These are phyloP conservation scores for Hirudo medicinalis DNA, from an alignment of 1,140 invertebrate genomes.

Conservation along the genomic window DNA sequence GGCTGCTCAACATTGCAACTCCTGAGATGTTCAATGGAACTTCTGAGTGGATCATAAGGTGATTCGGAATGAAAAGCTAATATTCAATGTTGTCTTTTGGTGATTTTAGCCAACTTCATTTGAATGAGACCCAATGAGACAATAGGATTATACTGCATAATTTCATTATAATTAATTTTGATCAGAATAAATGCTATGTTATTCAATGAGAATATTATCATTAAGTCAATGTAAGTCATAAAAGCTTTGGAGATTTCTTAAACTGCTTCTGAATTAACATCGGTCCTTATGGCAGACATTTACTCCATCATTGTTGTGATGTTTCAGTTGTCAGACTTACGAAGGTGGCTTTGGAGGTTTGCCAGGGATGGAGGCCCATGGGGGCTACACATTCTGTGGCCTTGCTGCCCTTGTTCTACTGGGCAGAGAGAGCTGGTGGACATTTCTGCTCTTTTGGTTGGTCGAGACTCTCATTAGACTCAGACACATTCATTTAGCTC, in stretches of 20 bases:
- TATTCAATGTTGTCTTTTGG: no score
- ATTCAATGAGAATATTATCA: no score
- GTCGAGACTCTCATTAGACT: not conserved
- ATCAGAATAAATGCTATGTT: no score
- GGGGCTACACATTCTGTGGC: conserved; percentile 93
- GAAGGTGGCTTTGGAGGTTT: conserved; percentile 91
- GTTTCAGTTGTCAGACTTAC: conserved; percentile 76
- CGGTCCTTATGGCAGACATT: not conserved
- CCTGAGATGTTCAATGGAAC: conserved; percentile 67
- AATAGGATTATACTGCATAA: no score
- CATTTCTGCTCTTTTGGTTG: conserved; percentile 59
- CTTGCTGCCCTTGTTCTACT: conserved; percentile 73
- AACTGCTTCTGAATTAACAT: no score
- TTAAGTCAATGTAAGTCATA: no score
- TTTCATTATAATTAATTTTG: no score
- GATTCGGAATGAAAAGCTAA: conserved; percentile 3
- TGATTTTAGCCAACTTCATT: no score
- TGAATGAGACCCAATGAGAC: no score
- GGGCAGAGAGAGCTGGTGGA: conserved; percentile 65
- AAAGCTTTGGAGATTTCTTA: conserved; percentile 5
- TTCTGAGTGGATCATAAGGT: conserved; percentile 73
- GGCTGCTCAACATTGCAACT: conserved; percentile 66
- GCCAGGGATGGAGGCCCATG: conserved; percentile 92
- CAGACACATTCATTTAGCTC: not conserved
- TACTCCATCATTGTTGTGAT: not conserved